Percentiles rank a stretch among this genome's conserved stretches.
phyloP scores from a whole-genome alignment of 2,113 vertebrate species.

The Vicugna pacos region DNA sequence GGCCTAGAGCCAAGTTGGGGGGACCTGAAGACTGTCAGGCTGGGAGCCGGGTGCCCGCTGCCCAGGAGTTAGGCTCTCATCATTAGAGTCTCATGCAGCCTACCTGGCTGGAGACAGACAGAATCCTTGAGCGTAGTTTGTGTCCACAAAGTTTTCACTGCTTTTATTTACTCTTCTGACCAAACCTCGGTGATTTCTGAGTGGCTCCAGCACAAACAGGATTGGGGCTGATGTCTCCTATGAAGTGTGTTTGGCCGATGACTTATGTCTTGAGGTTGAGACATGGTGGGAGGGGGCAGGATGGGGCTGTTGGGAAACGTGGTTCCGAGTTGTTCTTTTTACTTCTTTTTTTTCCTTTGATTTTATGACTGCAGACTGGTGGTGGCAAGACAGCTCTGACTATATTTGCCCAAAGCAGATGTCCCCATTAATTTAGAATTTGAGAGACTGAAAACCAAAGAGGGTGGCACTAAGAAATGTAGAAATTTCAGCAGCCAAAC shows the following conservation, averaged over 20 bases:
- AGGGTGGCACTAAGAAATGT: background rate
- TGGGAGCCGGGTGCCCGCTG: background rate
- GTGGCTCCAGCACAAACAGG: background rate
- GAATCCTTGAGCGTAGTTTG: background rate
- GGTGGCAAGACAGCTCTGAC: conserved; percentile 3
- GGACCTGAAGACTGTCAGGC: background rate
- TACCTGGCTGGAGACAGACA: background rate
- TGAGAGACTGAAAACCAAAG: background rate
- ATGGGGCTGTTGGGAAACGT: background rate
- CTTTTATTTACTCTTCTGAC: background rate
- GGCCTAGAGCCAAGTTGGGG: background rate
- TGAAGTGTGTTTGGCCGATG: background rate
- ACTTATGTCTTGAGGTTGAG: background rate
- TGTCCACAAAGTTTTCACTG: background rate
- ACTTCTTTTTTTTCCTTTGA: conserved; percentile 6
- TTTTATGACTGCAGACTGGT: conserved; percentile 11
- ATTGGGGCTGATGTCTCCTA: background rate
- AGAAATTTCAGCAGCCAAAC: conserved; percentile 32
- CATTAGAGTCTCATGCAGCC: background rate
- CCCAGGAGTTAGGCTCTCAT: background rate
- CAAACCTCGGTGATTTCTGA: background rate
- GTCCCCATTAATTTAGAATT: conserved; percentile 19
- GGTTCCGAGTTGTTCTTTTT: background rate
- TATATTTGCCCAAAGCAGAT: conserved; percentile 60
- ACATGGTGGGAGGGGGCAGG: background rate